These are phyloP conservation scores for Polypedilum pembai DNA, from an alignment of 1,140 invertebrate species.

Conservation along the genomic window DNA sequence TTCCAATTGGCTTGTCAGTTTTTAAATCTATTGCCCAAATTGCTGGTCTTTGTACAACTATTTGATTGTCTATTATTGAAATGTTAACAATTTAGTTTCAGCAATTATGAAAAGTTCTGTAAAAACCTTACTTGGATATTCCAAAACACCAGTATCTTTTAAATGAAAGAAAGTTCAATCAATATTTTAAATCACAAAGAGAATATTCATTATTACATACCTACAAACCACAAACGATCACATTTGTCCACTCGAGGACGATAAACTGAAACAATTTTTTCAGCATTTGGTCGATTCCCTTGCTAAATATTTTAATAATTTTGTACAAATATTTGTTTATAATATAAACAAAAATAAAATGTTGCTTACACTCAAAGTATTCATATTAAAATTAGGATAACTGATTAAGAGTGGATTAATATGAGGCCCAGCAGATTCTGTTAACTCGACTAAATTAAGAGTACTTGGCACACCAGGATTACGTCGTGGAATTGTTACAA, in stretches of 20 bases:
- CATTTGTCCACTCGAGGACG: constrained; percentile 58
- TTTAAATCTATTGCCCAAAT: constrained; percentile 60
- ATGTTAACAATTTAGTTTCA: not conserved
- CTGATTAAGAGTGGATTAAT: constrained; percentile 51
- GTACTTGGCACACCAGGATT: constrained; percentile 59
- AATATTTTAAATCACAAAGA: not conserved
- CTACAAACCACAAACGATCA: constrained; percentile 64
- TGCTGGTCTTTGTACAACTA: constrained; percentile 50
- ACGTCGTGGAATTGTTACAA: constrained; percentile 62
- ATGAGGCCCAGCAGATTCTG: constrained; percentile 41
- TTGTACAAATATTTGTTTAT: not conserved
- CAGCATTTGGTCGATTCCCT: constrained; percentile 36
- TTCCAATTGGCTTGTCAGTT: constrained; percentile 43
- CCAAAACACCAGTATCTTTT: constrained; percentile 33
- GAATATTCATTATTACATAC: constrained; percentile 54
- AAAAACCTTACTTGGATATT: constrained; percentile 36
- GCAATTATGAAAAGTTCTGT: not conserved
- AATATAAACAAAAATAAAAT: not conserved
- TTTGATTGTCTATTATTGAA: constrained; percentile 45
- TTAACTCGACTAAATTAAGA: constrained; percentile 55
- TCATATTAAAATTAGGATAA: constrained; percentile 53
- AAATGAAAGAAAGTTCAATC: not conserved
- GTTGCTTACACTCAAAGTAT: constrained; percentile 46
- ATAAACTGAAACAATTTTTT: constrained; percentile 55
- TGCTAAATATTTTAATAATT: constrained; percentile 29